Evolutionary conservation across 2,113 vertebrate species (phyloP).

Genomic region (Neotragus pygmaeus): DNA sequence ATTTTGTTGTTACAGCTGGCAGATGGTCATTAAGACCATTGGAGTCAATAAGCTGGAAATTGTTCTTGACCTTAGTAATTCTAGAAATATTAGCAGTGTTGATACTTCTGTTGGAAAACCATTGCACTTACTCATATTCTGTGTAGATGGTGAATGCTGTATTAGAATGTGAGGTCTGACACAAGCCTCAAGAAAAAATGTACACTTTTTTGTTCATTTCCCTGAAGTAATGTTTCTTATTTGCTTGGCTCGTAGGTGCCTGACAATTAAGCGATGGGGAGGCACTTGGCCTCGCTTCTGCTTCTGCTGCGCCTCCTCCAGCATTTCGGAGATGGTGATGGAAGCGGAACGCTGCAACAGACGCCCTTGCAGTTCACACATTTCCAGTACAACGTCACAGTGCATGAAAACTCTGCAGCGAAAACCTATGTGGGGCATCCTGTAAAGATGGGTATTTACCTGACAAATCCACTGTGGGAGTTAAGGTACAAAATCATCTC

Average conservation of each 20-base stretch:
- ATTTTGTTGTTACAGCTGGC: not conserved
- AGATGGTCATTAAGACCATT: not conserved
- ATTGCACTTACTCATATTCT: not conserved
- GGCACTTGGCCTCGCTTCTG: conserved; percentile 82
- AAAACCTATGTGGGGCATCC: conserved; percentile 96
- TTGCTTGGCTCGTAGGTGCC: conserved; percentile 79
- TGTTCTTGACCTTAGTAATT: not conserved
- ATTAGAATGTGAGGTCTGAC: not conserved
- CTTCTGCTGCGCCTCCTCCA: conserved; percentile 86
- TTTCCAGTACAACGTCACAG: conserved; percentile 92
- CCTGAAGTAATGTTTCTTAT: not conserved
- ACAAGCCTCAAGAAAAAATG: not conserved
- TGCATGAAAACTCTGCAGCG: conserved; percentile 97
- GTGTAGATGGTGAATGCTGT: not conserved
- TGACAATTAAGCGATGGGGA: conserved; percentile 89
- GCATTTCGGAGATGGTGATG: conserved; percentile 84
- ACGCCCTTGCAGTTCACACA: conserved; percentile 87
- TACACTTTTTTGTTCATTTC: not conserved
- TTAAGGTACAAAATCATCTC: conserved; percentile 97
- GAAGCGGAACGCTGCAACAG: conserved; percentile 81
- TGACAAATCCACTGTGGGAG: conserved; percentile 89
- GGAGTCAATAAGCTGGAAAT: not conserved
- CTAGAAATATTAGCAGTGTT: not conserved
- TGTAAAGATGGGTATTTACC: conserved; percentile 94
- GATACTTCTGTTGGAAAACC: not conserved